phyloP scores from a whole-genome alignment of 2,113 vertebrate species.

The Lynx canadensis region DNA sequence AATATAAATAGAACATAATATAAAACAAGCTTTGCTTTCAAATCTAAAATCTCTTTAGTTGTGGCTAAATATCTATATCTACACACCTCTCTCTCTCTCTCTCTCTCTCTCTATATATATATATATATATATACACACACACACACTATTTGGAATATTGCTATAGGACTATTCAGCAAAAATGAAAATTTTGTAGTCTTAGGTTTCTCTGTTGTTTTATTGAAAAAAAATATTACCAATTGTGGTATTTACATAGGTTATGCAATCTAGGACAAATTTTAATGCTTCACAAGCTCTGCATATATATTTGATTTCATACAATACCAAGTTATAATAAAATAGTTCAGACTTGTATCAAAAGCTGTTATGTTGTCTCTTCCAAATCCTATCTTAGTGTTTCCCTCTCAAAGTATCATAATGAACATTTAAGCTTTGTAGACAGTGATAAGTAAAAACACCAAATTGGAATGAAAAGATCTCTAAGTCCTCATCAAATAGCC shows the following conservation, averaged over 20 bases:
- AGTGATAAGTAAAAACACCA: background rate
- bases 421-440: background rate
- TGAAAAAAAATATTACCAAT: background rate
- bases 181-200: background rate
- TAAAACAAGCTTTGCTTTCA: slow-evolving; percentile 69
- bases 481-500: background rate
- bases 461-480: background rate
- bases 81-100: background rate
- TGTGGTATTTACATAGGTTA: background rate
- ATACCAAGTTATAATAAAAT: background rate
- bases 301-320: background rate
- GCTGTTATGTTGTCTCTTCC: background rate
- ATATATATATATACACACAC: background rate
- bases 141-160: background rate
- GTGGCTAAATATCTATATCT: background rate
- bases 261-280: background rate
- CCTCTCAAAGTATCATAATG: background rate
- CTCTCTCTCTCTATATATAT: background rate
- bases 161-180: background rate
- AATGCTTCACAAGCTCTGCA: background rate
- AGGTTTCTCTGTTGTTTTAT: background rate
- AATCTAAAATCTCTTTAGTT: slow-evolving; percentile 66
- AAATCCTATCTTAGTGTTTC: background rate
- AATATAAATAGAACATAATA: slow-evolving; percentile 69
- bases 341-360: background rate